These are phyloP conservation scores for Palaemon carinicauda DNA, from an alignment of 1,140 invertebrate species.

Conservation along the genomic window DNA sequence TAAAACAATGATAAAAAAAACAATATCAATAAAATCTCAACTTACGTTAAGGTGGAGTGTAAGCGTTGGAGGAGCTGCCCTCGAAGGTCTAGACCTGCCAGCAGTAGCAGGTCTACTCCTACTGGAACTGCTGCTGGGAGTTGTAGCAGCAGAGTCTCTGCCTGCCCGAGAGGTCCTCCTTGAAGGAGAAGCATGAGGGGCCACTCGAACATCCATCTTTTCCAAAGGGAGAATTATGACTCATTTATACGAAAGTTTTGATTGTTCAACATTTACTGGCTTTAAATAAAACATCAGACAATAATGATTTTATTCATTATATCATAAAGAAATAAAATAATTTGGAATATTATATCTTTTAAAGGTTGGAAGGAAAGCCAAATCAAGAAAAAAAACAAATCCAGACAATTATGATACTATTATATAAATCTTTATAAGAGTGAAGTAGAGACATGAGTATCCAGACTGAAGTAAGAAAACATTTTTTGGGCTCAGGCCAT, in stretches of 20 bases:
- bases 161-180: constrained; percentile 3
- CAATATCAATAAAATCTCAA: background rate
- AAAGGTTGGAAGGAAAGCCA: too few relatives aligned
- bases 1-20: background rate
- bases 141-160: background rate
- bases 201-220: constrained; percentile 41
- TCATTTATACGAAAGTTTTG: too few relatives aligned
- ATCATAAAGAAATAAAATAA: too few relatives aligned
- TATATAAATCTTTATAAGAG: background rate
- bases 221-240: background rate
- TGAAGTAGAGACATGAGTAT: background rate
- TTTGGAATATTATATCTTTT: too few relatives aligned
- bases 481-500: too few relatives aligned
- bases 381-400: too few relatives aligned
- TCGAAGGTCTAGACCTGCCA: background rate
- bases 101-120: background rate
- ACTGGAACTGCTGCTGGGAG: background rate
- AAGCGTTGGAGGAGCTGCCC: constrained; percentile 22
- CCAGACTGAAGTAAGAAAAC: too few relatives aligned
- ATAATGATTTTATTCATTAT: too few relatives aligned
- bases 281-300: too few relatives aligned
- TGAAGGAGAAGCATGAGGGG: constrained; percentile 7
- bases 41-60: constrained; percentile 44
- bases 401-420: too few relatives aligned
- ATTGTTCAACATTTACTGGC: too few relatives aligned